Evolutionary conservation across 2,888 invertebrate species (phyloP).

Genomic region (Chalcis sispes): DNA sequence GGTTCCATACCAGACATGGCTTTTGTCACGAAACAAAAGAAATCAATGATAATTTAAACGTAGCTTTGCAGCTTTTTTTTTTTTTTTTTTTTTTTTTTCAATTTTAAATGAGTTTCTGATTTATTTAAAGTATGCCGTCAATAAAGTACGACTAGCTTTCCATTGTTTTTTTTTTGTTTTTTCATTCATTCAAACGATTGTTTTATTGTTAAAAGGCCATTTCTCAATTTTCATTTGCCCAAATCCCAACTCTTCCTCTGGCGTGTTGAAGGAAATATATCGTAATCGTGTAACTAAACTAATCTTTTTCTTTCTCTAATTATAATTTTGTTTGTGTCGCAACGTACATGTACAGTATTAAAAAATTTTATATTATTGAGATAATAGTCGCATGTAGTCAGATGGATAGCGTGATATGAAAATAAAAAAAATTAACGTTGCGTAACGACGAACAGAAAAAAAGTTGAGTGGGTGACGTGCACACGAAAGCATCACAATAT

Average conservation of each 20-base stretch:
- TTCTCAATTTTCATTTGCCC: not conserved
- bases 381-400: constrained; percentile 22
- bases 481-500: constrained; percentile 60
- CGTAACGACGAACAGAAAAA: constrained; percentile 3
- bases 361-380: constrained; percentile 23
- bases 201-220: no score
- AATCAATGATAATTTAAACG: constrained; percentile 51
- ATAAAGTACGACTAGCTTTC: no score
- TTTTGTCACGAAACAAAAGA: constrained; percentile 55
- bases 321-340: constrained; percentile 19
- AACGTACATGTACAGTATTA: constrained; percentile 15
- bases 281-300: constrained; percentile 8
- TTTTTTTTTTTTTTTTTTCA: not conserved
- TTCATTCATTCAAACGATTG: not conserved
- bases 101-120: not conserved
- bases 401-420: constrained; percentile 19
- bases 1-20: constrained; percentile 66
- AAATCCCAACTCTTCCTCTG: constrained; percentile 46
- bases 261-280: not conserved
- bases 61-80: not conserved
- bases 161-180: constrained; percentile 8
- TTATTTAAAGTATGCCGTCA: no score
- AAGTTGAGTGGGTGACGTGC: constrained; percentile 60
- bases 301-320: not conserved
- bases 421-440: constrained; percentile 1